A percentile compares a stretch with the other conserved stretches of the same genome.
Conservation (phyloP, 37 sponge, comb jelly and placozoan genomes). For the Chondrosia reniformis region DNA sequence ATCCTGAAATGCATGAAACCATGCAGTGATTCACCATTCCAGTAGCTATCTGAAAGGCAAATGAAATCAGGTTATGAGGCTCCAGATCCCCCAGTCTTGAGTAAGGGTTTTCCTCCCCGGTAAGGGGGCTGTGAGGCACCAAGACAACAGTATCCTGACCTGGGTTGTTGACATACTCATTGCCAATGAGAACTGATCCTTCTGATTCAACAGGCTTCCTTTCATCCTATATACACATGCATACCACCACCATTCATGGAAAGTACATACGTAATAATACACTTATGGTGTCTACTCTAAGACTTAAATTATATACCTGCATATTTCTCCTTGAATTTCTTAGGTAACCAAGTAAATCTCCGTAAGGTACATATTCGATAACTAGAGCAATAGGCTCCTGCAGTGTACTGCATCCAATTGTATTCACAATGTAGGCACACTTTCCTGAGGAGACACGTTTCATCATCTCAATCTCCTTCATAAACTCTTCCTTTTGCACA, state of each 20-base stretch:
- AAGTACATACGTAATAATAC: not conserved
- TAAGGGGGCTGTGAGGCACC: not conserved
- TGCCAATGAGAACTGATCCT: not conserved
- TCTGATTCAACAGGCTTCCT: not conserved
- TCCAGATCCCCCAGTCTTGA: conserved; percentile 14
- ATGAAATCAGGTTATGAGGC: conserved; percentile 1
- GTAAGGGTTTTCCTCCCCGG: not conserved
- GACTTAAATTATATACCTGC: not conserved
- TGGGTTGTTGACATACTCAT: conserved; percentile 2
- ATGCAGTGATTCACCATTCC: too few relatives aligned
- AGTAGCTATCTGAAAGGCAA: conserved; percentile 15
- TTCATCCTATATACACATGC: not conserved
- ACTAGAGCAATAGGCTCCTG: conserved; percentile 22
- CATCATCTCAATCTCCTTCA: conserved; percentile 36
- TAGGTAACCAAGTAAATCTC: conserved; percentile 10
- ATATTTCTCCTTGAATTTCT: conserved; percentile 7
- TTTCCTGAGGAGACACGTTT: conserved; percentile 5
- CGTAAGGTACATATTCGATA: conserved; percentile 17
- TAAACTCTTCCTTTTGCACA: not conserved
- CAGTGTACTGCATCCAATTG: conserved; percentile 23
- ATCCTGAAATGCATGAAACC: not conserved
- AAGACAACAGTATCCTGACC: not conserved
- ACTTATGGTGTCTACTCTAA: not conserved
- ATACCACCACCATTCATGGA: not conserved
- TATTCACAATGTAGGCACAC: conserved; percentile 6